A percentile compares a stretch with the other conserved stretches of the same genome.
Evolutionary conservation across 2,797 vertebrate species (phyloP).

Genomic region (Chaetophractus vellerosus): DNA sequence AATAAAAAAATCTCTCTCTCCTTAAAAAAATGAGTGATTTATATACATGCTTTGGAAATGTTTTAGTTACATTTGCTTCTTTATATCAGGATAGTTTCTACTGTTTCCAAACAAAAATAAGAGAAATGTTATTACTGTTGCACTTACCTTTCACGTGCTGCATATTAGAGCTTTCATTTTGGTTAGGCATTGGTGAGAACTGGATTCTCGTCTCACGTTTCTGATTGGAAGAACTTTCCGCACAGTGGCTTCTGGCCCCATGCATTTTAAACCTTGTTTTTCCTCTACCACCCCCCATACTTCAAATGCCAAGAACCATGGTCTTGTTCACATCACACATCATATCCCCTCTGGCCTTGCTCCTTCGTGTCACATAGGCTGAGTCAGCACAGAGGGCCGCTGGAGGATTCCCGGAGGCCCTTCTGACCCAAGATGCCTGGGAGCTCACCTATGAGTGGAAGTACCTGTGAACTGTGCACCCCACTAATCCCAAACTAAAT

Average conservation of each 20-base stretch:
- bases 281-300: no score
- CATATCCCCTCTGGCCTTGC: not conserved
- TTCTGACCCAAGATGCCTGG: not conserved
- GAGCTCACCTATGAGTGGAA: no score
- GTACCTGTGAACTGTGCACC: not conserved
- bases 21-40: not conserved
- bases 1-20: no score
- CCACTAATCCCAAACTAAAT: not conserved
- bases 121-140: not conserved
- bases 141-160: not conserved
- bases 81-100: not conserved
- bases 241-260: not conserved
- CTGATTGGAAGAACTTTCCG: not conserved
- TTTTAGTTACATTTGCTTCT: not conserved
- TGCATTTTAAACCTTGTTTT: not conserved
- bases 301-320: not conserved
- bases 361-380: not conserved
- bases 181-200: not conserved
- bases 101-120: not conserved
- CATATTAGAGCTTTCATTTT: not conserved
- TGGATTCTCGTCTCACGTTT: not conserved
- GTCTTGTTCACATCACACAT: not conserved
- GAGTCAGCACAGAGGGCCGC: not conserved
- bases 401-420: not conserved
- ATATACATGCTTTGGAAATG: not conserved